Evolutionary conservation across 2,797 vertebrate species (phyloP), one percentile per base, ranked within the genome.

Genomic region (Otus scops): DNA sequence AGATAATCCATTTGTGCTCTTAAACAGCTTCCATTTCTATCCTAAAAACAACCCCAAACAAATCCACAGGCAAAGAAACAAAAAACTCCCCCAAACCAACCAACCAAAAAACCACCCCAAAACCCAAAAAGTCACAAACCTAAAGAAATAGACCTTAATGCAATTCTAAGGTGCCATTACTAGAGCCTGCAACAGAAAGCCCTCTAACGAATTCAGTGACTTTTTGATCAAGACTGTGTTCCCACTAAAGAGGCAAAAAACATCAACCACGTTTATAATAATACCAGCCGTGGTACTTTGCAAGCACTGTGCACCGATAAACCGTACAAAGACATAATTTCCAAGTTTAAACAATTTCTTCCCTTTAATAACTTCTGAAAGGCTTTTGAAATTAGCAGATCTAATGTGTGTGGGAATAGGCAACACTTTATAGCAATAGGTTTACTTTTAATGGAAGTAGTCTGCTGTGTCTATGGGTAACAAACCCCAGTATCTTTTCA

Each of bases 381-480:
- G 73, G 77, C 84, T 89, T 88, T 80, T 91, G 82, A 93, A 97
- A 96, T 92, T 89, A 91, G 94, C 73, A 96, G 50, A 86, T 75
- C 53, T 87, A 93, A 95, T 83, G 69, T 48, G 76, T 68, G 81
- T 85, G 95, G 93, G 95, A 95, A 97, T 94, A 96, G 71, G 86
- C 74, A 94, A 85, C 84, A 34, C 94, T 95, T 95, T 85, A 95
- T 47, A 85, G 96, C 86, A 94, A 1, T 88, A 93, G 79, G 60
- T 92, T 95, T 83, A 85, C 88, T 96, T 95, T 95, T 95, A 96
- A 96, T 89, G 93, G 94, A 95, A 92, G 78, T 78, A 89, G 91
- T 80, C 81, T 93, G 86, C 92, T 88, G 79, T 78, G 84, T 91
- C 93, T 89, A 2, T 59, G 85, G 71, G 83, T 94, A 93, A 93